These are phyloP conservation scores for Boloria selene DNA, from an alignment of 2,888 invertebrate genomes.

Conservation along the genomic window DNA sequence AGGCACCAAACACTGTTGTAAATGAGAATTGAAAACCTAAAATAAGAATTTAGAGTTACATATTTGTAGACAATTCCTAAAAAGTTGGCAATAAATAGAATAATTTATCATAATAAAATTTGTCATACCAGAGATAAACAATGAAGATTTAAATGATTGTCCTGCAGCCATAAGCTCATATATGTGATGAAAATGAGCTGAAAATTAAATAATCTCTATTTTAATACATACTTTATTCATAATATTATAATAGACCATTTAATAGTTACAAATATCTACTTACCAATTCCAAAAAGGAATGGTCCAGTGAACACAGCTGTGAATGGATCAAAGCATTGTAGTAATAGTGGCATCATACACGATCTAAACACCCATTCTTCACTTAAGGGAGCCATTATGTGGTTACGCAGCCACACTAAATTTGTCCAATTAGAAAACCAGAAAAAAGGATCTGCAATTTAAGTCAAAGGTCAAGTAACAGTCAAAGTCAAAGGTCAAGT, in stretches of 20 bases:
- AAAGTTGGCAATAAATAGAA: background rate
- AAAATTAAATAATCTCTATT: slow-evolving; percentile 49
- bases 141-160: slow-evolving; percentile 85
- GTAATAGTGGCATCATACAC: slow-evolving; percentile 95
- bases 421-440: slow-evolving; percentile 88
- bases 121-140: slow-evolving; percentile 77
- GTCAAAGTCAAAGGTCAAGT: too few relatives aligned
- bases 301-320: slow-evolving; percentile 92
- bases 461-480: too few relatives aligned
- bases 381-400: slow-evolving; percentile 94
- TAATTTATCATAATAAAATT: background rate
- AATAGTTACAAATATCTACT: slow-evolving; percentile 44
- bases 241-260: background rate
- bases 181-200: slow-evolving; percentile 96
- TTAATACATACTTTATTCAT: background rate
- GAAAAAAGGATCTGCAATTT: slow-evolving; percentile 84
- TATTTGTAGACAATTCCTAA: background rate
- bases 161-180: slow-evolving; percentile 89
- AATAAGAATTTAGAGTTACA: slow-evolving; percentile 42
- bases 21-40: slow-evolving; percentile 94
- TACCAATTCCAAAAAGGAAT: slow-evolving; percentile 94
- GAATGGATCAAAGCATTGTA: slow-evolving; percentile 90
- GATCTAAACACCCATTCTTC: slow-evolving; percentile 98
- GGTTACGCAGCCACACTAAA: slow-evolving; percentile 93
- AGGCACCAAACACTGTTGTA: slow-evolving; percentile 96